Evolutionary conservation across 1,140 invertebrate genomes (phyloP).

Genomic region (Aphaenogaster ashmeadi): DNA sequence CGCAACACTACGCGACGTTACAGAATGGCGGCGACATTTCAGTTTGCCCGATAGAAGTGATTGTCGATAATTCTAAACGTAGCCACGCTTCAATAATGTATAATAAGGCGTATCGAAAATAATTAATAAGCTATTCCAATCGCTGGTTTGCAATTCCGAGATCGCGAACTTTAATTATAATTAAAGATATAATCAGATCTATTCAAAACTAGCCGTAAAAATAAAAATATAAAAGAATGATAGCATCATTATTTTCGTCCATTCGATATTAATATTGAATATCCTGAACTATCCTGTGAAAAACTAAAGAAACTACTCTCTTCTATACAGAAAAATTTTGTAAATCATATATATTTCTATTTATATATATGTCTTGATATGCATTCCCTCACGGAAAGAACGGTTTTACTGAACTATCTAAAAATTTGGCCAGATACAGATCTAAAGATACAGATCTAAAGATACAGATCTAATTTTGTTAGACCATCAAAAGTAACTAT

Average conservation of each 20-base stretch:
- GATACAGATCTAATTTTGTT: too few relatives aligned
- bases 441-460: too few relatives aligned
- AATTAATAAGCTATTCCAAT: constrained; percentile 30
- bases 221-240: not conserved
- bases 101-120: not conserved
- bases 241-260: not conserved
- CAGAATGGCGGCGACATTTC: constrained; percentile 30
- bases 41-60: constrained; percentile 23
- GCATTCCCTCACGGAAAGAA: not conserved
- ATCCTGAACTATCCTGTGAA: not conserved
- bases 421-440: too few relatives aligned
- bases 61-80: constrained; percentile 45
- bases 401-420: too few relatives aligned
- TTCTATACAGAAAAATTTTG: not conserved
- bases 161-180: constrained; percentile 26
- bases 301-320: not conserved
- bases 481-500: too few relatives aligned
- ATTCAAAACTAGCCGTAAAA: not conserved
- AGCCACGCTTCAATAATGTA: constrained; percentile 27
- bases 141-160: not conserved
- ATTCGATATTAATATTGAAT: not conserved
- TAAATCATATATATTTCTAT: not conserved
- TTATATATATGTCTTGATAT: not conserved
- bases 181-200: not conserved
- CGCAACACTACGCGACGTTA: not conserved